These are phyloP conservation scores for Malachius bipustulatus DNA, from an alignment of 2,888 invertebrate genomes.

Conservation along the genomic window DNA sequence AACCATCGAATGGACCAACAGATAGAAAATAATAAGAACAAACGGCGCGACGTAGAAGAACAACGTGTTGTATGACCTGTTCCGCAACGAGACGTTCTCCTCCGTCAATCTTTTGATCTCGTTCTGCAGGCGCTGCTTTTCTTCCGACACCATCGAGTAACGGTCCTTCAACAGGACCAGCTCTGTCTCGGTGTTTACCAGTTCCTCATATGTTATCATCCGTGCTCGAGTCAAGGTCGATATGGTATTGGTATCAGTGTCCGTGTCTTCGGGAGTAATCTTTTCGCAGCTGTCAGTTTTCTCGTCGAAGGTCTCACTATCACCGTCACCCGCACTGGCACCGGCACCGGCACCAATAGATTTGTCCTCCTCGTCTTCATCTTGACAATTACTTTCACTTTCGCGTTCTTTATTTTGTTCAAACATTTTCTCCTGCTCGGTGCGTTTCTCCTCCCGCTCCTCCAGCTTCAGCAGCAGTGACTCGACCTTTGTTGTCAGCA, in stretches of 20 bases:
- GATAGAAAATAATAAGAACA: slow-evolving; percentile 46
- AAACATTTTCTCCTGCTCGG: slow-evolving; percentile 23
- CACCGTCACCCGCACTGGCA: slow-evolving; percentile 9
- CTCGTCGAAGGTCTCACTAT: not conserved
- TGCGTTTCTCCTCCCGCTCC: slow-evolving; percentile 26
- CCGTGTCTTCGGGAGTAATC: too few relatives aligned
- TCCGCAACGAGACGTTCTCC: slow-evolving; percentile 46
- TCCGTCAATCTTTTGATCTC: slow-evolving; percentile 48
- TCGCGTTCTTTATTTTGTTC: too few relatives aligned
- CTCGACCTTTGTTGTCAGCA: slow-evolving; percentile 29
- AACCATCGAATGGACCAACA: slow-evolving; percentile 45
- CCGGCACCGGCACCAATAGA: too few relatives aligned
- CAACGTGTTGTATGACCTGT: slow-evolving; percentile 47
- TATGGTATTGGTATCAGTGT: too few relatives aligned
- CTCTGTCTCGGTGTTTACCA: slow-evolving; percentile 59
- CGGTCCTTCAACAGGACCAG: slow-evolving; percentile 60
- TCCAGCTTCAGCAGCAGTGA: slow-evolving; percentile 26
- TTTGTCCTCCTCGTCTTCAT: too few relatives aligned
- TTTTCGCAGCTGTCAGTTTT: too few relatives aligned
- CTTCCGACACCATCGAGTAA: slow-evolving; percentile 52
- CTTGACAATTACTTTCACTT: too few relatives aligned
- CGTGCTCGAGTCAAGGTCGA: too few relatives aligned
- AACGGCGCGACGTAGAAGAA: slow-evolving; percentile 48
- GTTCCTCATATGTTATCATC: slow-evolving; percentile 38
- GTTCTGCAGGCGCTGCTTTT: slow-evolving; percentile 47